Evolutionary conservation across 2,888 invertebrate species (phyloP).

Genomic region (Drosophila cognata): DNA sequence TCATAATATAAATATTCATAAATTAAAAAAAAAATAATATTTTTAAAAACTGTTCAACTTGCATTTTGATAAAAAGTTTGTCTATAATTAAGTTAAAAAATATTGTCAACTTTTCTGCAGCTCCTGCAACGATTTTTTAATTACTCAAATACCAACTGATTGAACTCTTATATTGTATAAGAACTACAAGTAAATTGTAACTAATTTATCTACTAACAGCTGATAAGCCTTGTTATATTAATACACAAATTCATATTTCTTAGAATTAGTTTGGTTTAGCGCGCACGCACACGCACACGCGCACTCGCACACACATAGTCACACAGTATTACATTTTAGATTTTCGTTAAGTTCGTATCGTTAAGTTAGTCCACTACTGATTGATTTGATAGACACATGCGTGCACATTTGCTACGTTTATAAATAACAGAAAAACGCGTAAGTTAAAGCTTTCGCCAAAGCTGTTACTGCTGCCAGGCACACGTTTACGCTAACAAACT

Average conservation of each 20-base stretch:
- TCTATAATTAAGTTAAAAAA: background rate
- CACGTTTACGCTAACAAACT: conserved; percentile 42
- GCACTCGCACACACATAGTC: background rate
- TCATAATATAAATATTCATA: background rate
- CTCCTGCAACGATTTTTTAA: background rate
- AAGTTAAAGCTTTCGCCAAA: conserved; percentile 32
- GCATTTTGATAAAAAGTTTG: background rate
- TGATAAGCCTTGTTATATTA: background rate
- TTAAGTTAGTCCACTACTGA: background rate
- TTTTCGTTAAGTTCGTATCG: conserved; percentile 4
- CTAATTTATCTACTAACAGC: background rate
- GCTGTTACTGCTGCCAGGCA: conserved; percentile 27
- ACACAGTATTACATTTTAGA: background rate
- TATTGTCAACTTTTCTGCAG: background rate
- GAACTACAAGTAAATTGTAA: background rate
- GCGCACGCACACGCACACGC: background rate
- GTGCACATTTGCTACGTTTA: conserved; percentile 1
- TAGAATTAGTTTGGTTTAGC: background rate
- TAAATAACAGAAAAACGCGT: conserved; percentile 5
- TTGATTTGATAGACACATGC: background rate
- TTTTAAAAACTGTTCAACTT: background rate
- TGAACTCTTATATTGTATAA: background rate
- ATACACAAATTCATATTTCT: background rate
- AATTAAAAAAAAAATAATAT: background rate
- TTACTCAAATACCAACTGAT: background rate